These are phyloP conservation scores for Anthopleura xanthogrammica DNA, from an alignment of 92 coral and sea anemone species.

Conservation along the genomic window DNA sequence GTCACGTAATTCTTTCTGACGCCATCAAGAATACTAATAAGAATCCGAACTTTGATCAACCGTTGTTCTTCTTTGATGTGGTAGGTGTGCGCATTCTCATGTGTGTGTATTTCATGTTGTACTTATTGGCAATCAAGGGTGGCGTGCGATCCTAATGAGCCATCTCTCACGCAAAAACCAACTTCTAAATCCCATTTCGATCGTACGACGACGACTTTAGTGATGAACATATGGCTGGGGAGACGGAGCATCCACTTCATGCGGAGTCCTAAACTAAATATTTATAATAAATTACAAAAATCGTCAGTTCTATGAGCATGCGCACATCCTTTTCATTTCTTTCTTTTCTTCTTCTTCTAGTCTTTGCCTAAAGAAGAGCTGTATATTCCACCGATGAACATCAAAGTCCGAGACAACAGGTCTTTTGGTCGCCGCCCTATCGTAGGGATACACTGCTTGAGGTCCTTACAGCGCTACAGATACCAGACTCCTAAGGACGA, in stretches of 20 bases:
- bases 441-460: constrained; percentile 88
- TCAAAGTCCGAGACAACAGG: constrained; percentile 94
- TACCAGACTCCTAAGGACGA: constrained; percentile 60
- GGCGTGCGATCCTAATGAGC: too few relatives aligned
- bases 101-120: too few relatives aligned
- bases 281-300: too few relatives aligned
- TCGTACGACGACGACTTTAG: too few relatives aligned
- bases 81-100: constrained; percentile 39
- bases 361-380: constrained; percentile 88
- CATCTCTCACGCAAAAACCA: too few relatives aligned
- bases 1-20: constrained; percentile 70
- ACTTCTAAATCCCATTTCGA: too few relatives aligned
- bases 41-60: constrained; percentile 95
- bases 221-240: too few relatives aligned
- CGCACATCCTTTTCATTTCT: too few relatives aligned
- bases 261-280: too few relatives aligned
- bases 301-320: too few relatives aligned
- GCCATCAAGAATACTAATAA: constrained; percentile 81
- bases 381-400: constrained; percentile 91
- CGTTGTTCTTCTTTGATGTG: constrained; percentile 85
- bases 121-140: too few relatives aligned
- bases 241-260: too few relatives aligned
- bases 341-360: constrained; percentile 23
- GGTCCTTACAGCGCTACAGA: constrained; percentile 65
- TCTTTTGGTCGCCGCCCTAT: constrained; percentile 94